phyloP scores from a whole-genome alignment of 2,113 vertebrate species.

The Daboia siamensis region DNA sequence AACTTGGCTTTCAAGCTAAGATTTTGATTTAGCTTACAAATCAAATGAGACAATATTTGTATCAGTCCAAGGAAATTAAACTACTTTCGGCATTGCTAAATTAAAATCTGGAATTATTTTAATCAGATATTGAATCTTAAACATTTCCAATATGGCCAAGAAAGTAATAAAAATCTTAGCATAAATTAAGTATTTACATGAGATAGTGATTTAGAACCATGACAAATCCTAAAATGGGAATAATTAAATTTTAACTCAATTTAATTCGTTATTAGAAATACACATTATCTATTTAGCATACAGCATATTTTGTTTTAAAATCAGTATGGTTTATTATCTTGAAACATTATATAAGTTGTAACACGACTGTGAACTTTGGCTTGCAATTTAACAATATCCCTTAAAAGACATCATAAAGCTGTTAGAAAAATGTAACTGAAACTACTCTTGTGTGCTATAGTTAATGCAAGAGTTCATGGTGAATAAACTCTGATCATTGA shows the following conservation, averaged over 20 bases:
- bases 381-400: not conserved
- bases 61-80: not conserved
- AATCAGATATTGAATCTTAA: not conserved
- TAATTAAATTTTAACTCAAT: not conserved
- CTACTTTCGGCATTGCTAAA: not conserved
- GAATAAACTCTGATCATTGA: conserved; percentile 6
- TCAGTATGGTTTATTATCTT: not conserved
- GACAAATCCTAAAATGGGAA: not conserved
- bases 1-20: not conserved
- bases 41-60: not conserved
- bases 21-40: not conserved
- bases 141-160: not conserved
- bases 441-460: not conserved
- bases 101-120: not conserved
- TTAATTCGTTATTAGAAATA: not conserved
- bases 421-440: not conserved
- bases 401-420: not conserved
- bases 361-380: not conserved
- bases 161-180: not conserved
- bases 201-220: not conserved
- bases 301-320: conserved; percentile 3
- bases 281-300: not conserved
- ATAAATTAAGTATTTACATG: not conserved
- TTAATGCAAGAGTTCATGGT: not conserved
- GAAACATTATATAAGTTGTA: conserved; percentile 3